These are phyloP conservation scores for Macrotis lagotis DNA, from an alignment of 2,113 vertebrate species.

Conservation along the genomic window DNA sequence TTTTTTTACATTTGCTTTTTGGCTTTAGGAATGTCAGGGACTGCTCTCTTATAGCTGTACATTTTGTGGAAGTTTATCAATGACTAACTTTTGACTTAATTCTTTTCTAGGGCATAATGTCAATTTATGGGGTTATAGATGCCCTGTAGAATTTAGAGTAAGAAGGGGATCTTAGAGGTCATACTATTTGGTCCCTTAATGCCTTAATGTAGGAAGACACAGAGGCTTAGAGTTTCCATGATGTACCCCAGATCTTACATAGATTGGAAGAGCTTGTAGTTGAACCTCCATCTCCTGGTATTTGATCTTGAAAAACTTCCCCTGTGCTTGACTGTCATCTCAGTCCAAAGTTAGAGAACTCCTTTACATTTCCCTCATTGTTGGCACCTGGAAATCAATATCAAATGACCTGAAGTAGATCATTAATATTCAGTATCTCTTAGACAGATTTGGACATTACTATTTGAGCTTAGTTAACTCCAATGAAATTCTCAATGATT, in stretches of 20 bases:
- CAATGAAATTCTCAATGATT: neutral
- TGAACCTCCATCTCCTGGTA: neutral
- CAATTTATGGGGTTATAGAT: neutral
- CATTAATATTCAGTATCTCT: neutral
- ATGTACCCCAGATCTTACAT: neutral
- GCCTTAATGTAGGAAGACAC: neutral
- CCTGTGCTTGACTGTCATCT: neutral
- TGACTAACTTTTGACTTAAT: neutral
- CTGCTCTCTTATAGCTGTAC: neutral
- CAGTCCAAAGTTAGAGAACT: constrained; percentile 13
- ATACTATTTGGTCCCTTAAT: neutral
- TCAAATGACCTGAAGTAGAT: constrained; percentile 6
- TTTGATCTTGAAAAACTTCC: neutral
- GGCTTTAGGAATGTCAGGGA: neutral
- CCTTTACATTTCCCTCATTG: neutral
- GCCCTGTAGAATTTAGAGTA: neutral
- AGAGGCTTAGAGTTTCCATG: neutral
- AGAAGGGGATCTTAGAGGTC: neutral
- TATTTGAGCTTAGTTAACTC: neutral
- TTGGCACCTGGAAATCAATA: neutral
- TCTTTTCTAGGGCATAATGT: neutral
- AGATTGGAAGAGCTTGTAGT: neutral
- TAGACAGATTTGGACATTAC: neutral
- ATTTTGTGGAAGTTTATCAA: neutral
- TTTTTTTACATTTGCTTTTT: neutral